phyloP scores from a whole-genome alignment of 2,888 invertebrate species.

The Heteromyza rotundicornis region DNA sequence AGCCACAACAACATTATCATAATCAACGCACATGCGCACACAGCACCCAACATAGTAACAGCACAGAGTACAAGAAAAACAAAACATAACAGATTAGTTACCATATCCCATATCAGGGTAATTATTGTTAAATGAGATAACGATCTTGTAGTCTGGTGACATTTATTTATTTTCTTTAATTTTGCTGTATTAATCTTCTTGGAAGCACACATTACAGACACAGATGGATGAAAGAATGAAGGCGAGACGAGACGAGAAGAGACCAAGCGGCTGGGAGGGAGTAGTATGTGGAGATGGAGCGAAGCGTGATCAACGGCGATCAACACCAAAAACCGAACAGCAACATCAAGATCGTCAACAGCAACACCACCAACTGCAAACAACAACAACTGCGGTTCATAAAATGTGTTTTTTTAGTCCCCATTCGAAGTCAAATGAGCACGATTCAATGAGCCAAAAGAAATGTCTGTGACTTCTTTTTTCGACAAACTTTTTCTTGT shows the following conservation, averaged over 20 bases:
- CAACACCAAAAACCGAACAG: constrained; percentile 17
- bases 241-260: constrained; percentile 20
- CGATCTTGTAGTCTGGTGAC: constrained; percentile 63
- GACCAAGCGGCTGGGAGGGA: constrained; percentile 33
- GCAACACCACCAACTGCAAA: constrained; percentile 14
- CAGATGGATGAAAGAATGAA: constrained; percentile 25
- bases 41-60: background rate
- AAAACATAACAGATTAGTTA: constrained; percentile 59
- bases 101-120: constrained; percentile 64
- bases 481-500: background rate
- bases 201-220: constrained; percentile 42
- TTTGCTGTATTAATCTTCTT: constrained; percentile 63
- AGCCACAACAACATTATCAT: constrained; percentile 5
- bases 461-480: background rate
- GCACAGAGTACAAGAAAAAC: constrained; percentile 18
- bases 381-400: background rate
- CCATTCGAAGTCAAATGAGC: no score
- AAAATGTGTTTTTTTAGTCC: no score
- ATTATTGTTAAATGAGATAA: constrained; percentile 64
- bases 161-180: constrained; percentile 64
- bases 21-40: constrained; percentile 1
- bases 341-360: constrained; percentile 15
- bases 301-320: constrained; percentile 35
- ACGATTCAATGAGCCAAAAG: background rate
- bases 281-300: constrained; percentile 1